Percentiles rank a stretch among this genome's conserved stretches.
These are phyloP conservation scores for Diuraphis noxia DNA, from an alignment of 1,140 invertebrate genomes.

Conservation along the genomic window DNA sequence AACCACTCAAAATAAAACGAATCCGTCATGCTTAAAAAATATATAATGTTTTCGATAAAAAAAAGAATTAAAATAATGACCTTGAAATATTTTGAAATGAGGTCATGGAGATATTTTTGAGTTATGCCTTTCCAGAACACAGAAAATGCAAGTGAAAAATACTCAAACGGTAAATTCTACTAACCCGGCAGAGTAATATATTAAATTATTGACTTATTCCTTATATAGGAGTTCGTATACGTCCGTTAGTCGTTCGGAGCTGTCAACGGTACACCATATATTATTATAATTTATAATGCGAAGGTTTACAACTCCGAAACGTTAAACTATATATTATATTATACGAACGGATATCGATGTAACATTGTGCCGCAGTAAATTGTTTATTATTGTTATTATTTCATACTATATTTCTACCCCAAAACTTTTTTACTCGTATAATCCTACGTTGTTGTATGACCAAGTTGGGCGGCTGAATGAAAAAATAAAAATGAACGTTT, in stretches of 20 bases:
- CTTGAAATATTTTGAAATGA: background rate
- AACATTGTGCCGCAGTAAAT: constrained; percentile 5
- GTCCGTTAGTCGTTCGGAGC: background rate
- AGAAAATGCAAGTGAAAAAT: background rate
- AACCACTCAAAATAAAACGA: background rate
- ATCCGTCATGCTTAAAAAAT: background rate
- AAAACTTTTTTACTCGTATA: background rate
- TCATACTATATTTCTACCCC: background rate
- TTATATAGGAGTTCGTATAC: background rate
- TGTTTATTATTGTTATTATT: constrained; percentile 12
- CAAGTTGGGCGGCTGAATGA: background rate
- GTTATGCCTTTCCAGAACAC: background rate
- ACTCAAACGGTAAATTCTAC: background rate
- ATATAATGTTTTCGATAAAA: background rate
- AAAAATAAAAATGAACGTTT: background rate
- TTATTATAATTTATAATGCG: background rate
- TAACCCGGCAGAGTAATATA: background rate
- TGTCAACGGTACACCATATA: background rate
- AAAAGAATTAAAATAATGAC: background rate
- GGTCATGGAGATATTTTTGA: no score
- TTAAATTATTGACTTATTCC: constrained; percentile 1
- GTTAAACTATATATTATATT: constrained; percentile 11
- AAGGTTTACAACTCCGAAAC: background rate
- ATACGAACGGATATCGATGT: background rate
- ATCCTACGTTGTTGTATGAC: background rate